A percentile compares a stretch with the other conserved stretches of the same genome.
Evolutionary conservation across 2,797 vertebrate species (phyloP).

Genomic region (Telmatherina bonti): DNA sequence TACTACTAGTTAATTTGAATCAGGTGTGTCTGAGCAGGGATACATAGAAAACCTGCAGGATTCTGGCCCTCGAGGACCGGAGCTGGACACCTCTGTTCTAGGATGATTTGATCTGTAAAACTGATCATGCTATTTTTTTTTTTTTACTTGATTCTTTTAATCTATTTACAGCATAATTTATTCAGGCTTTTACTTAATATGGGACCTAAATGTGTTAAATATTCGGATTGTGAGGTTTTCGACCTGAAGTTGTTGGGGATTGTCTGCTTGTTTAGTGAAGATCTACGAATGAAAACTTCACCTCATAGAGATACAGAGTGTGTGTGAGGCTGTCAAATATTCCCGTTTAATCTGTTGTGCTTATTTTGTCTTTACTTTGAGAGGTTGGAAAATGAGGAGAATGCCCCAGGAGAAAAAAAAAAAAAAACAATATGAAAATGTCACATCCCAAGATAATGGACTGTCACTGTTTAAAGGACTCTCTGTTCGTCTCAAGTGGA

Average conservation of each 20-base stretch:
- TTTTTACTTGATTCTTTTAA: neutral
- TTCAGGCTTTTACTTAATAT: neutral
- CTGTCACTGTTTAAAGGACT: constrained; percentile 6
- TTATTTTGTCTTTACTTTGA: constrained; percentile 15
- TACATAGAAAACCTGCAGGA: too few species aligned
- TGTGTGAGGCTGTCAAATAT: neutral
- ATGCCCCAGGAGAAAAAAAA: constrained; percentile 21
- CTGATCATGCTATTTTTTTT: too few species aligned
- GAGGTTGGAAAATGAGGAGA: neutral
- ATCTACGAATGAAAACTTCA: too few species aligned
- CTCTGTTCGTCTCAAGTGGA: constrained; percentile 1
- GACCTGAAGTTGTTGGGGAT: neutral
- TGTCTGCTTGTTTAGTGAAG: too few species aligned
- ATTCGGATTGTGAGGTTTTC: neutral
- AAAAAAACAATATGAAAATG: too few species aligned
- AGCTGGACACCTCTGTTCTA: too few species aligned
- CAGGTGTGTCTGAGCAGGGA: too few species aligned
- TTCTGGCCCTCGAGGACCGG: too few species aligned
- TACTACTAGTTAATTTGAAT: too few species aligned
- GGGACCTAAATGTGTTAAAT: neutral
- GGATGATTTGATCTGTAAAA: too few species aligned
- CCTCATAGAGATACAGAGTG: neutral
- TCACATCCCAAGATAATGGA: constrained; percentile 3
- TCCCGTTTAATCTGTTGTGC: neutral
- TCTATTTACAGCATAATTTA: neutral